phyloP scores from a whole-genome alignment of 92 coral and sea anemone species.

The Muricea muricata region DNA sequence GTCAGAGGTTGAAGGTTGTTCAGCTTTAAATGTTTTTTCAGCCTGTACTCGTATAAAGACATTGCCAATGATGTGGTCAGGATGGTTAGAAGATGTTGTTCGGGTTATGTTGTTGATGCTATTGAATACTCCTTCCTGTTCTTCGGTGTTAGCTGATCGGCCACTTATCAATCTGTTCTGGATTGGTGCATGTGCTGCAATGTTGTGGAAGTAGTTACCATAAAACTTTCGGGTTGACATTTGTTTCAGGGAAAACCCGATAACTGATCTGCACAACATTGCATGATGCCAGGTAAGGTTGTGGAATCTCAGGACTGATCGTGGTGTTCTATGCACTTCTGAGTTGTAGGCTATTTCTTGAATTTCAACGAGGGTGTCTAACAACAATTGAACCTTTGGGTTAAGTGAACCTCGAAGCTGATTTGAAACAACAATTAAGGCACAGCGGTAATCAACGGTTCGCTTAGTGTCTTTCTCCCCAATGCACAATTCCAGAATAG shows the following conservation, averaged over 20 bases:
- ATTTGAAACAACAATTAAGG: constrained; percentile 47
- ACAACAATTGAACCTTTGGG: constrained; percentile 50
- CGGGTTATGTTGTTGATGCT: constrained; percentile 34
- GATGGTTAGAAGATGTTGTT: constrained; percentile 51
- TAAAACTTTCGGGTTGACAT: constrained; percentile 48
- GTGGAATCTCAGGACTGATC: constrained; percentile 63
- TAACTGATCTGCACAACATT: constrained; percentile 48
- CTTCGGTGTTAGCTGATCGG: constrained; percentile 48
- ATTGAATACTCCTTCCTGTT: constrained; percentile 54
- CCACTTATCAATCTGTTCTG: constrained; percentile 47
- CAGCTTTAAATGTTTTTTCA: constrained; percentile 28
- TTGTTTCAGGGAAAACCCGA: constrained; percentile 41
- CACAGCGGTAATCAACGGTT: constrained; percentile 52
- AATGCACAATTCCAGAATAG: constrained; percentile 23
- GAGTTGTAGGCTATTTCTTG: constrained; percentile 55
- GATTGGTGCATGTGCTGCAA: constrained; percentile 46
- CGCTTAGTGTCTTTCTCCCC: constrained; percentile 61
- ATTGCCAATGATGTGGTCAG: constrained; percentile 58
- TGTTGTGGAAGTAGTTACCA: constrained; percentile 57
- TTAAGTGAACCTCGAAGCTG: constrained; percentile 57
- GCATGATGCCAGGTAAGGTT: constrained; percentile 70
- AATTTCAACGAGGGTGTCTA: constrained; percentile 68
- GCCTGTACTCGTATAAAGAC: constrained; percentile 49
- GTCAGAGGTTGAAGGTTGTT: neutral
- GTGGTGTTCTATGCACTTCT: constrained; percentile 60